These are phyloP conservation scores for Nematopogon swammerdamellus DNA, from an alignment of 2,888 invertebrate species.

Conservation along the genomic window DNA sequence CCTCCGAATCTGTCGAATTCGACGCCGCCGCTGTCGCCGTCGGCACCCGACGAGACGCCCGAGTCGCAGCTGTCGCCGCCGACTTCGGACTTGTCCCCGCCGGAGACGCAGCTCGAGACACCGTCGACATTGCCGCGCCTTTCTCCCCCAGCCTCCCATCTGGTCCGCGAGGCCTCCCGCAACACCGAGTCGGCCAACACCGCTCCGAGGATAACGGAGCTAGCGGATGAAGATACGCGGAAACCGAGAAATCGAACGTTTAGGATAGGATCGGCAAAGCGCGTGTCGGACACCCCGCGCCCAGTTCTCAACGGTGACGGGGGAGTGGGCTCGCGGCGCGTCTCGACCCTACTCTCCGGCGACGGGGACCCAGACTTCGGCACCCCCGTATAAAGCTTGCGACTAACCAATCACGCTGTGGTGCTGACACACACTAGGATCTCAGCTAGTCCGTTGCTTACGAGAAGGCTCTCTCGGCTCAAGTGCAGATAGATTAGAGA, in stretches of 20 bases:
- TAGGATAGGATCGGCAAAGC: slow-evolving; percentile 46
- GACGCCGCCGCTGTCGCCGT: slow-evolving; percentile 4
- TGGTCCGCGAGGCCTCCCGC: not conserved
- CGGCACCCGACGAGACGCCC: slow-evolving; percentile 2
- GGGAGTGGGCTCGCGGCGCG: not conserved
- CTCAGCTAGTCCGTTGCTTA: too few relatives aligned
- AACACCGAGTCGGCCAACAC: not conserved
- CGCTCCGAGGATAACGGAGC: not conserved
- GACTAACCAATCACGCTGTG: too few relatives aligned
- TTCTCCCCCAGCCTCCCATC: not conserved
- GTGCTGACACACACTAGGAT: too few relatives aligned
- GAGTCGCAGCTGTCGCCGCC: not conserved
- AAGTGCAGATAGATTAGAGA: too few relatives aligned
- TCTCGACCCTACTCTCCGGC: slow-evolving; percentile 34
- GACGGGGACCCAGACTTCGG: slow-evolving; percentile 68
- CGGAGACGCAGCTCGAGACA: slow-evolving; percentile 3
- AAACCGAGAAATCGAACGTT: slow-evolving; percentile 3
- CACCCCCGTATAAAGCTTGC: slow-evolving; percentile 59
- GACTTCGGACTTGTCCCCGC: slow-evolving; percentile 1
- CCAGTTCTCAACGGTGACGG: slow-evolving; percentile 23
- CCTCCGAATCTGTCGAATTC: slow-evolving; percentile 14
- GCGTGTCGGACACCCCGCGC: slow-evolving; percentile 25
- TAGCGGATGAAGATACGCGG: not conserved
- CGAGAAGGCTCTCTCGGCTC: too few relatives aligned
- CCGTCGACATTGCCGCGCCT: slow-evolving; percentile 4